Evolutionary conservation across 2,797 vertebrate genomes (phyloP).

Genomic region (Eulemur albifrons): DNA sequence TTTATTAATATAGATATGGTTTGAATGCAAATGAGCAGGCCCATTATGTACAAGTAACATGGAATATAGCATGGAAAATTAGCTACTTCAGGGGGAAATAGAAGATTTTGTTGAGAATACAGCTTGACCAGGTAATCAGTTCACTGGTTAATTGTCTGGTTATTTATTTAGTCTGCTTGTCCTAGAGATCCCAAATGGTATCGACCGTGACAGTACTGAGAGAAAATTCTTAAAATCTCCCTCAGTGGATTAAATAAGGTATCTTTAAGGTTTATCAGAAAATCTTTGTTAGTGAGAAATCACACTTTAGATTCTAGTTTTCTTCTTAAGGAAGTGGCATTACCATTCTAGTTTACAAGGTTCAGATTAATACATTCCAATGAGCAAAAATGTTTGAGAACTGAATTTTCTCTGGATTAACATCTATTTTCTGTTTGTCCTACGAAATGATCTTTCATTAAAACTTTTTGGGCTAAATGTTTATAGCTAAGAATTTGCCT

Average conservation of each 20-base stretch:
- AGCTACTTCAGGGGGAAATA: background rate
- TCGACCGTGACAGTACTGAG: background rate
- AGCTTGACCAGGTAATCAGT: background rate
- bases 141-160: background rate
- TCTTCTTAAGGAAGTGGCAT: background rate
- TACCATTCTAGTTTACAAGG: background rate
- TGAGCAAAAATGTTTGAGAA: background rate
- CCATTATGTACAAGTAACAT: background rate
- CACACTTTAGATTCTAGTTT: background rate
- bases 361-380: conserved; percentile 30
- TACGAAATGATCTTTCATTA: background rate
- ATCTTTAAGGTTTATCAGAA: background rate
- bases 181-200: background rate
- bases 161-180: background rate
- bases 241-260: background rate
- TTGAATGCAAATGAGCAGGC: background rate
- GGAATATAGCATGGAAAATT: background rate
- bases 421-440: conserved; percentile 19
- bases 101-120: background rate
- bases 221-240: background rate
- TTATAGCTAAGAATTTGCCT: conserved; percentile 47
- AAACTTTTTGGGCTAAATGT: conserved; percentile 17
- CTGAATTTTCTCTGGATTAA: background rate
- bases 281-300: background rate
- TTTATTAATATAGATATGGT: background rate